These are phyloP conservation scores for Oncorhynchus clarkii DNA, from an alignment of 2,113 vertebrate species.

Conservation along the genomic window DNA sequence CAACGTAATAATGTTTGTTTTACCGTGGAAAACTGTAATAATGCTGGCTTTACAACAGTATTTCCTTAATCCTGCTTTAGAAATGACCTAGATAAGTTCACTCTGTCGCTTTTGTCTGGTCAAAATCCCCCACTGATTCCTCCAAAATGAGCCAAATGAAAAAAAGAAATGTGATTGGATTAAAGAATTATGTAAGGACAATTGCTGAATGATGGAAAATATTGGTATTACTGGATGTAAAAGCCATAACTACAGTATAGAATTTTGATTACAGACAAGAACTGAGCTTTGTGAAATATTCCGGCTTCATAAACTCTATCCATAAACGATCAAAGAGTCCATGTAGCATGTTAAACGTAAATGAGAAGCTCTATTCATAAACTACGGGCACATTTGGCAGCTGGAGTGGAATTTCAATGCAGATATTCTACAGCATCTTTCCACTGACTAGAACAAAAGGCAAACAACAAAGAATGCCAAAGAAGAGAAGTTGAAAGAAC, in stretches of 20 bases:
- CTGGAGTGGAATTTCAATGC: neutral
- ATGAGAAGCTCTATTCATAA: neutral
- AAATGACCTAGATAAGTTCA: neutral
- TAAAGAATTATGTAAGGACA: conserved; percentile 1
- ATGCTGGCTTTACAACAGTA: neutral
- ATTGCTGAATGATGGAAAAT: neutral
- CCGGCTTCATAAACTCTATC: neutral
- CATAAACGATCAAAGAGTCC: neutral
- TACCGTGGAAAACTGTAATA: neutral
- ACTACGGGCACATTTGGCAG: neutral
- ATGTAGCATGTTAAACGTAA: neutral
- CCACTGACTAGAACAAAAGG: neutral
- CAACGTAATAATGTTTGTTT: neutral
- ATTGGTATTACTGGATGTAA: neutral
- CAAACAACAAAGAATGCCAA: neutral
- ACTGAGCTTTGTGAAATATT: no score
- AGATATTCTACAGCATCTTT: neutral
- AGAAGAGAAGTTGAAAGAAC: neutral
- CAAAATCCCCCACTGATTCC: conserved; percentile 50
- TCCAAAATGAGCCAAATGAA: conserved; percentile 10
- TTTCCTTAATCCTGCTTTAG: neutral
- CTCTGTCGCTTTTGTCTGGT: no score
- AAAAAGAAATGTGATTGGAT: conserved; percentile 15
- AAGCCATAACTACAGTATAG: neutral
- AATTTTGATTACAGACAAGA: no score